Evolutionary conservation across 2,797 vertebrate species (phyloP), one percentile per base, ranked within the genome.

Genomic region (Petrocephalus sullivani): DNA sequence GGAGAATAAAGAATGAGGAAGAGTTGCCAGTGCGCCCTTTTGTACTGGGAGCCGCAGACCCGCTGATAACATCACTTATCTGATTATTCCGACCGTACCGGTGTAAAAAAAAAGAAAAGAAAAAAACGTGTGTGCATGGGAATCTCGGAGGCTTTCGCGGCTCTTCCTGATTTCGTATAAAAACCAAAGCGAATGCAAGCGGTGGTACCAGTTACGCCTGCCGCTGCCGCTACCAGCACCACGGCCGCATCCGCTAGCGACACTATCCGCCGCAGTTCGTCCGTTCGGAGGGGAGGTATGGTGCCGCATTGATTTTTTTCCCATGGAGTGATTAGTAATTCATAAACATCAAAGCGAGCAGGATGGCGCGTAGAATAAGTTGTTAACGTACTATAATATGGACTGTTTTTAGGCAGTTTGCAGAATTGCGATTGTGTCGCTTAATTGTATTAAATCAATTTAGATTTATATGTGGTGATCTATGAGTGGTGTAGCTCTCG

Each of bases 1-100:
- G 56, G 90, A 90, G 89, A 91, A 90, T 92, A 90, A 95, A 95
- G 95, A 95, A 96, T 95, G 95, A 95, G 95, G 95, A 96, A 96
- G 95, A 94, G 92, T 92, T 93, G 92, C 91, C 88, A 91, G 90
- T 94, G 91, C 94, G 91, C 92, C 91, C 94, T 92, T 87, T 90
- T 86, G 92, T 93, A 91, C 93, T 93, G 89, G 87, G 92, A 86
- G 90, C 92, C 93, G 92, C 93, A 94, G 94, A 94, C 93, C 92
- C 93, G 94, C 95, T 95, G 95, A 95, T 94, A 93, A 94, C 94
- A 85, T 92, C 91, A 92, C 93, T 93, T 92, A 94, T 90, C 93
- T 92, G 93, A 92, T 46, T 61, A 90, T 90, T 89, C 58, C 90
- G 90, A 89, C 93, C 92, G 92, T 91, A 93, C 94, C 93, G 95